phyloP scores from a whole-genome alignment of 1,140 invertebrate species.

The Leptoteleia sp. region DNA sequence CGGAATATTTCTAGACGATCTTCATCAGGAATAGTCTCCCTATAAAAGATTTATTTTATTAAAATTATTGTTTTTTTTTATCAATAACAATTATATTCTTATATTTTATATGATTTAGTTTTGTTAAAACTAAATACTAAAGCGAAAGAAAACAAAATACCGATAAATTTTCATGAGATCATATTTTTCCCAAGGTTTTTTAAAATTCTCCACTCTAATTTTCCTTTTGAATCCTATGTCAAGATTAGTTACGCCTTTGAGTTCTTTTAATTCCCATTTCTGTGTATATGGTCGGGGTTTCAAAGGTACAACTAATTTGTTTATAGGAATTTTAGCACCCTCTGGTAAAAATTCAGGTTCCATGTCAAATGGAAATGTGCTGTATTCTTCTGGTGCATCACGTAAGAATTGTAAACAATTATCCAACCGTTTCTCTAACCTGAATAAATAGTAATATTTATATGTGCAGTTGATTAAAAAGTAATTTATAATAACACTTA shows the following conservation, averaged over 20 bases:
- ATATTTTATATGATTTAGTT: too few relatives aligned
- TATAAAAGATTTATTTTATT: slow-evolving; percentile 73
- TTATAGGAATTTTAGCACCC: slow-evolving; percentile 91
- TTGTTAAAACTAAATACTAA: too few relatives aligned
- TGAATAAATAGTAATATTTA: too few relatives aligned
- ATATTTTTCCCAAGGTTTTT: slow-evolving; percentile 93
- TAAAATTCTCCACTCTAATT: slow-evolving; percentile 81
- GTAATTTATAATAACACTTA: too few relatives aligned
- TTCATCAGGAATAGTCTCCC: slow-evolving; percentile 91
- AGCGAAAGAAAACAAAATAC: too few relatives aligned
- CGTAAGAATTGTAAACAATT: slow-evolving; percentile 93
- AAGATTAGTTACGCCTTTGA: slow-evolving; percentile 89
- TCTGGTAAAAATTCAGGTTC: slow-evolving; percentile 90
- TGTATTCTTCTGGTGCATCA: slow-evolving; percentile 96
- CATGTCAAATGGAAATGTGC: slow-evolving; percentile 96
- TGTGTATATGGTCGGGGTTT: slow-evolving; percentile 93
- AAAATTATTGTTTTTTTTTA: too few relatives aligned
- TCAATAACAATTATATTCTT: too few relatives aligned
- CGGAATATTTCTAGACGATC: slow-evolving; percentile 92
- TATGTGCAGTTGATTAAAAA: too few relatives aligned
- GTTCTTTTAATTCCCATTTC: slow-evolving; percentile 89
- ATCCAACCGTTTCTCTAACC: slow-evolving; percentile 96
- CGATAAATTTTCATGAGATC: slow-evolving; percentile 97
- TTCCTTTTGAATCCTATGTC: slow-evolving; percentile 78
- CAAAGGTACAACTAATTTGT: slow-evolving; percentile 90